Evolutionary conservation across 2,797 vertebrate species (phyloP), one percentile per base, ranked within the genome.

Genomic region (Platalea minor): DNA sequence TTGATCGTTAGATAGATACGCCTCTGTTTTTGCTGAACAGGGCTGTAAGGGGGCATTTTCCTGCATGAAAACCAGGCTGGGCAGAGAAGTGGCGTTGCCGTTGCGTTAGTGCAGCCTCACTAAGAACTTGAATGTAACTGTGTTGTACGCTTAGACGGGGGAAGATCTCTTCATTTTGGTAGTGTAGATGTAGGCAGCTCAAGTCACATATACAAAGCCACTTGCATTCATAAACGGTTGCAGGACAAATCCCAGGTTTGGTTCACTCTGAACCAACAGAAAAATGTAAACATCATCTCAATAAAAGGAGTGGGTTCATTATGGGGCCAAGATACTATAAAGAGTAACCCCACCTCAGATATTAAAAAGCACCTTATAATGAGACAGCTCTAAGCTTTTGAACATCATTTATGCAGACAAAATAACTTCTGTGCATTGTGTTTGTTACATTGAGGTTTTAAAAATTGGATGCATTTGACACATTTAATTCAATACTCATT

Each of bases 401-500:
- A 94, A 90, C 16, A 14, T 83, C 80, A 18, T 68, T 94, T 73
- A 63, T 60, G 65, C n/a, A 81, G 65, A 57, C 59, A 81, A 56
- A 95, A 88, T 72, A 77, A 80, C 45, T 95, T 85, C 48, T 56
- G 21, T 85, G 50, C 50, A 85, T 93, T 82, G 35, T 48, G 20
- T 87, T 92, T 93, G 39, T 75, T 96, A 29, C 89, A 68, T 41
- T 75, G 73, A 72, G 28, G 17, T 72, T 96, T 89, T 63, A 65
- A 92, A 96, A 92, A 91, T 23, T 46, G 61, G 45, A 39, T 95
- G 45, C n/a, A 56, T 93, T 87, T 95, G 88, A 84, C 75, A 91
- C 10, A 51, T 88, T 88, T 95, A 95, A 95, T 96, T 90, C 74
- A 86, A 91, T 94, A 67, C 8, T 95, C 80, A 95, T 96, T 97